These are phyloP conservation scores for Toxostoma redivivum DNA, from an alignment of 2,113 vertebrate genomes.

Conservation along the genomic window DNA sequence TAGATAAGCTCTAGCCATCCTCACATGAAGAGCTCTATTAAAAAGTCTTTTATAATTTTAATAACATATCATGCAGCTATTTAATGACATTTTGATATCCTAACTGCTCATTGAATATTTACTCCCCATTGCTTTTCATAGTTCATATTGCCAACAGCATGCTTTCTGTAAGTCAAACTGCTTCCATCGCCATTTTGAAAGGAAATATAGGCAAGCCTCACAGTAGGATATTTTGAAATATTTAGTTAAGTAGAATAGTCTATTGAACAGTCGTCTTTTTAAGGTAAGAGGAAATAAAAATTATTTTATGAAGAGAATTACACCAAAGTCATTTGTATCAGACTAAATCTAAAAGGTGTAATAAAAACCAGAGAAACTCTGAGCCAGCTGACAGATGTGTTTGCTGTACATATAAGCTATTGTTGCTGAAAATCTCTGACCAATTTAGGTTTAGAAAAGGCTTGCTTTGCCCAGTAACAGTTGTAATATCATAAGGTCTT, in stretches of 20 bases:
- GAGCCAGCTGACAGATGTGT: background rate
- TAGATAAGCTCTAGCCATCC: conserved; percentile 3
- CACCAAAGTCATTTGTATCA: background rate
- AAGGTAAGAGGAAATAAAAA: background rate
- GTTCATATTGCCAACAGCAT: conserved; percentile 1
- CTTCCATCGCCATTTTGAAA: conserved; percentile 31
- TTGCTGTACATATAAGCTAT: background rate
- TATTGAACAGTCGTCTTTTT: background rate
- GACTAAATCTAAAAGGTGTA: background rate
- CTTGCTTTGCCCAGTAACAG: background rate
- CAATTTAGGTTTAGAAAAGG: background rate
- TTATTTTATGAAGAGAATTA: background rate
- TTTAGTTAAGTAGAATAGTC: background rate
- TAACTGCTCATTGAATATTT: conserved; percentile 34
- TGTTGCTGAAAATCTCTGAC: background rate
- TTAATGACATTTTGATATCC: conserved; percentile 46
- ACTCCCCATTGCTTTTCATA: conserved; percentile 41
- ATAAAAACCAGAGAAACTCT: background rate
- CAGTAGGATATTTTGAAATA: background rate
- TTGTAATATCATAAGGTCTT: background rate
- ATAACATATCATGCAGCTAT: conserved; percentile 27
- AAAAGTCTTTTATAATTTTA: conserved; percentile 59
- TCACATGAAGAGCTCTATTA: conserved; percentile 21
- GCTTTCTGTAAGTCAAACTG: conserved; percentile 33
- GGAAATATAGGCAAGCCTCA: conserved; percentile 18